A percentile compares a stretch with the other conserved stretches of the same genome.
Conservation (phyloP, 2,888 invertebrate species). For the Heliconius ethilla region DNA sequence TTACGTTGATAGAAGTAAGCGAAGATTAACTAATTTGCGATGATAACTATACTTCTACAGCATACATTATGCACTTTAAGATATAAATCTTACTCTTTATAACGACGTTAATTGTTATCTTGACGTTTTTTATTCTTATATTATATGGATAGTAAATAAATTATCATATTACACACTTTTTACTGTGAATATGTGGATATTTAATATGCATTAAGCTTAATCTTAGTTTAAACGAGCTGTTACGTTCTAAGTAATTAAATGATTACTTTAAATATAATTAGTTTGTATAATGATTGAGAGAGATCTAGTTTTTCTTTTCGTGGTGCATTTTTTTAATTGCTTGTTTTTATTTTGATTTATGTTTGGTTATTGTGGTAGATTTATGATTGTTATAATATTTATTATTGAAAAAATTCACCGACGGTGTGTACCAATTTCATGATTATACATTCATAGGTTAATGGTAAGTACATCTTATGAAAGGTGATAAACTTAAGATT, state of each 20-base stretch:
- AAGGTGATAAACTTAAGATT: no score
- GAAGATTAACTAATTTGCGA: slow-evolving; percentile 17
- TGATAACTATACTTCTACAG: slow-evolving; percentile 25
- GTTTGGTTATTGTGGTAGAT: not conserved
- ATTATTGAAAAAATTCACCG: not conserved
- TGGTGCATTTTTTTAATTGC: not conserved
- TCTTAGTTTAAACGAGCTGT: slow-evolving; percentile 12
- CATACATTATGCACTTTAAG: slow-evolving; percentile 24
- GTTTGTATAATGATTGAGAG: slow-evolving; percentile 8
- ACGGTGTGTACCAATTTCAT: no score
- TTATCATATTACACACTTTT: slow-evolving; percentile 33
- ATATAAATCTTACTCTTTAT: slow-evolving; percentile 36
- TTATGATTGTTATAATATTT: not conserved
- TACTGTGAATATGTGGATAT: slow-evolving; percentile 29
- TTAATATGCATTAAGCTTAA: slow-evolving; percentile 25
- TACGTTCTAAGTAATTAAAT: slow-evolving; percentile 8
- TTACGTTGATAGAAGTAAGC: not conserved
- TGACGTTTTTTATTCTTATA: slow-evolving; percentile 38
- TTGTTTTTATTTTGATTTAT: not conserved
- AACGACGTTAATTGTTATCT: slow-evolving; percentile 34
- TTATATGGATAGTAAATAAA: slow-evolving; percentile 32
- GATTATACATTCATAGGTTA: no score
- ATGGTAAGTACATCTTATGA: no score
- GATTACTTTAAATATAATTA: slow-evolving; percentile 16
- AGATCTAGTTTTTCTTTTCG: not conserved